phyloP scores from a whole-genome alignment of 2,888 invertebrate genomes.

The Drosophila acutilabella region DNA sequence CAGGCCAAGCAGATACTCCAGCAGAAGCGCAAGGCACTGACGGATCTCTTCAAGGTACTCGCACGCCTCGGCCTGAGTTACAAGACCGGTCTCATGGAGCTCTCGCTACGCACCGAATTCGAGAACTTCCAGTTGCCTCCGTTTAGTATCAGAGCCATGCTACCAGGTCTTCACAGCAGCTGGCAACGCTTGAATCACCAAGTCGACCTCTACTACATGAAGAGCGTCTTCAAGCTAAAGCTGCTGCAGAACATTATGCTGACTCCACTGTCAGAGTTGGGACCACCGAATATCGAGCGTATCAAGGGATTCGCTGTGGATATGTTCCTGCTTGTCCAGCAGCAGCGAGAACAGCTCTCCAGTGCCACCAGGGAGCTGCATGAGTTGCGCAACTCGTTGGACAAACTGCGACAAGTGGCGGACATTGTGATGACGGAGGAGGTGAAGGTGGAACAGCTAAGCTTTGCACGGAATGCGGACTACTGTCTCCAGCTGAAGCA shows the following conservation, averaged over 20 bases:
- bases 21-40: constrained; percentile 93
- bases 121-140: constrained; percentile 89
- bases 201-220: constrained; percentile 82
- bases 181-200: constrained; percentile 83
- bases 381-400: constrained; percentile 86
- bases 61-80: constrained; percentile 92
- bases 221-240: constrained; percentile 84
- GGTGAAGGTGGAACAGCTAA: constrained; percentile 32
- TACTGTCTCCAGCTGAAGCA: constrained; percentile 63
- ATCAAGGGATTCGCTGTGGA: constrained; percentile 94
- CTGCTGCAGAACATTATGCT: constrained; percentile 84
- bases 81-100: constrained; percentile 90
- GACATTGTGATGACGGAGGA: constrained; percentile 49
- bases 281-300: constrained; percentile 92
- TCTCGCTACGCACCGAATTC: constrained; percentile 86
- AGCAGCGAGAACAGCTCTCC: constrained; percentile 88
- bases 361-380: constrained; percentile 87
- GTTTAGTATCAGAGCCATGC: constrained; percentile 88
- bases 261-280: constrained; percentile 91
- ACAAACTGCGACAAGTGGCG: constrained; percentile 79
- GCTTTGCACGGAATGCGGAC: constrained; percentile 70
- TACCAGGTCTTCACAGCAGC: constrained; percentile 86
- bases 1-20: constrained; percentile 92
- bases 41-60: constrained; percentile 94
- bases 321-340: constrained; percentile 89